Conservation (phyloP, 2,888 invertebrate genomes). For the Pristionchus japonicus region DNA sequence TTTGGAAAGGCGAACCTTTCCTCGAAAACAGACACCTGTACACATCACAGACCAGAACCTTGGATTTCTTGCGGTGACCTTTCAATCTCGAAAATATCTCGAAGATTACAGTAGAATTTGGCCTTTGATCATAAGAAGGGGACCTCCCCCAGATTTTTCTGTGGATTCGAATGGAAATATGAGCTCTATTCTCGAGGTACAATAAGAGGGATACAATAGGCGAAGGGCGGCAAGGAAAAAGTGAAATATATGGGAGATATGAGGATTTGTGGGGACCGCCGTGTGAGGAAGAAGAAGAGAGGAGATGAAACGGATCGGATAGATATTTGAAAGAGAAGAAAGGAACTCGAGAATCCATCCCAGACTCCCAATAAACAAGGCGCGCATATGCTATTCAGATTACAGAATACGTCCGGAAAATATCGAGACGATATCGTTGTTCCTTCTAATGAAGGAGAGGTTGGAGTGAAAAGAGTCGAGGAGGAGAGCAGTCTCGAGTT, state of each 20-base stretch:
- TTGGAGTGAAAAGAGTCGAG: background rate
- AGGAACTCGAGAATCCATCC: background rate
- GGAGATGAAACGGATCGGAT: background rate
- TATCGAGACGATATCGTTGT: background rate
- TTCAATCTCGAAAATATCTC: background rate
- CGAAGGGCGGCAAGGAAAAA: background rate
- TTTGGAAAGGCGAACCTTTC: background rate
- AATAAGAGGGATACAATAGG: background rate
- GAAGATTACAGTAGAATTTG: background rate
- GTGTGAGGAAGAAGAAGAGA: background rate
- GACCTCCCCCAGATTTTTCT: background rate
- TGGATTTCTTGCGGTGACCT: background rate
- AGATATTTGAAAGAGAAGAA: background rate
- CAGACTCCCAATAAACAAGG: background rate
- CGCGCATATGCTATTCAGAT: background rate
- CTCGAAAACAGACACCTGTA: background rate
- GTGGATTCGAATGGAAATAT: background rate
- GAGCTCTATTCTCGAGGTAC: background rate
- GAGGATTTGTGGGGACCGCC: background rate
- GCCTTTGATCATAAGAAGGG: background rate
- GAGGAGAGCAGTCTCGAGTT: background rate
- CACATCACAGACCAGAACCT: background rate
- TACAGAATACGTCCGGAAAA: background rate
- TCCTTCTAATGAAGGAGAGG: background rate
- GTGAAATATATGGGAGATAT: constrained; percentile 24